Percentiles rank a stretch among this genome's conserved stretches.
Evolutionary conservation across 2,797 vertebrate genomes (phyloP).

Genomic region (Ctenosaura bakeri): DNA sequence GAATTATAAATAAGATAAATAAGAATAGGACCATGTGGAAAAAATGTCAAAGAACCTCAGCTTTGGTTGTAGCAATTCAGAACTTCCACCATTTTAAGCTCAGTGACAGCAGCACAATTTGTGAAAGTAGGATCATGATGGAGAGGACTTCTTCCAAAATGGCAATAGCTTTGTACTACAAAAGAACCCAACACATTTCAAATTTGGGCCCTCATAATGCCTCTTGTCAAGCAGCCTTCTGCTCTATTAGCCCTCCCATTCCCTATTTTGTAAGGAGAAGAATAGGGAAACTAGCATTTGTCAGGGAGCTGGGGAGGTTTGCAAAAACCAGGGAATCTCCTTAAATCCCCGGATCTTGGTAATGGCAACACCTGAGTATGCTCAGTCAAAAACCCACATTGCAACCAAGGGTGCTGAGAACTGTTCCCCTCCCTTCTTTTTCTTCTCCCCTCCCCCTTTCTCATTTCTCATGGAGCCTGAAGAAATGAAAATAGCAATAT

Average conservation of each 20-base stretch:
- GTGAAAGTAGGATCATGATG: too few relatives aligned
- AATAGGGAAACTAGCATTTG: neutral
- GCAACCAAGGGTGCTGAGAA: neutral
- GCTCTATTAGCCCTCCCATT: neutral
- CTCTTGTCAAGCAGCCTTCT: neutral
- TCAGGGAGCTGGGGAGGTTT: neutral
- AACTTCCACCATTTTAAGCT: neutral
- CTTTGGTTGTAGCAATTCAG: neutral
- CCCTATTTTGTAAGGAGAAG: neutral
- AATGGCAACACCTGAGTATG: neutral
- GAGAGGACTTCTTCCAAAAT: neutral
- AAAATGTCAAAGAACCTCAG: neutral
- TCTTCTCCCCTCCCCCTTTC: neutral
- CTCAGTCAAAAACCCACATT: neutral
- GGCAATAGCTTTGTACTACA: neutral
- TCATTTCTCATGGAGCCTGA: neutral
- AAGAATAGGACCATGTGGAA: too few relatives aligned
- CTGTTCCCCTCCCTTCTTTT: neutral
- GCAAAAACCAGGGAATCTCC: neutral
- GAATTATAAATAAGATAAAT: constrained; percentile 15
- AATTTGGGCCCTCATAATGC: neutral
- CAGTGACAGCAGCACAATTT: neutral
- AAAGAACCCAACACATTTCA: neutral
- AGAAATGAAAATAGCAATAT: neutral
- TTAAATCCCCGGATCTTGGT: neutral